Conservation (phyloP, 2,797 vertebrate genomes). For the Coendou prehensilis region DNA sequence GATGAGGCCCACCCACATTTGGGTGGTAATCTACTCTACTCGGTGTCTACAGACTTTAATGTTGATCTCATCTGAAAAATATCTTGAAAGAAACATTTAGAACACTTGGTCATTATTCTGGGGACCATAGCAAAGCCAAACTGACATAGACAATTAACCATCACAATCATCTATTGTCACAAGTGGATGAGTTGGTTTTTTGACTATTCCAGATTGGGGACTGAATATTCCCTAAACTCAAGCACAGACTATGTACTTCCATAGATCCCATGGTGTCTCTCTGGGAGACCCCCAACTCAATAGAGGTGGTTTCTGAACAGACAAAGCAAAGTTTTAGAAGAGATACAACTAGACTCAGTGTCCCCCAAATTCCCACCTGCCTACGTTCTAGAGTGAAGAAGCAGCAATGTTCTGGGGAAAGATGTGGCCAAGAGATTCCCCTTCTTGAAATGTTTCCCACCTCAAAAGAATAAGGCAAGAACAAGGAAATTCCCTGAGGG, state of each 20-base stretch:
- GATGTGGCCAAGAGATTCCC: neutral
- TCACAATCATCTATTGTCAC: neutral
- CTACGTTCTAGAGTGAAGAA: neutral
- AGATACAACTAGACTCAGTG: neutral
- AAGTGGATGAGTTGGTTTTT: neutral
- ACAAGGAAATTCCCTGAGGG: constrained; percentile 73
- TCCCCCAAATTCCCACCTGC: neutral
- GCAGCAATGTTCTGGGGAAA: neutral
- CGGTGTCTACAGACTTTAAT: neutral
- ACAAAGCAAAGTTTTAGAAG: constrained; percentile 53
- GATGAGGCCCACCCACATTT: neutral
- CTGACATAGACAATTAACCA: neutral
- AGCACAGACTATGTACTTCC: neutral
- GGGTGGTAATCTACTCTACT: neutral
- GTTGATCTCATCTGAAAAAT: constrained; percentile 5
- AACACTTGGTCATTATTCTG: neutral
- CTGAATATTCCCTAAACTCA: neutral
- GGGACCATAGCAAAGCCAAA: neutral
- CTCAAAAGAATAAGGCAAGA: constrained; percentile 62
- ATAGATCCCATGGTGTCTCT: neutral
- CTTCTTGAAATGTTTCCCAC: constrained; percentile 17
- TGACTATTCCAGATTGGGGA: neutral
- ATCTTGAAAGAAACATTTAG: constrained; percentile 22
- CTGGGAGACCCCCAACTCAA: neutral
- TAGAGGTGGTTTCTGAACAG: constrained; percentile 44